Percentiles rank a stretch among this genome's conserved stretches.
Conservation (phyloP, 2,797 vertebrate species). For the Moxostoma hubbsi region DNA sequence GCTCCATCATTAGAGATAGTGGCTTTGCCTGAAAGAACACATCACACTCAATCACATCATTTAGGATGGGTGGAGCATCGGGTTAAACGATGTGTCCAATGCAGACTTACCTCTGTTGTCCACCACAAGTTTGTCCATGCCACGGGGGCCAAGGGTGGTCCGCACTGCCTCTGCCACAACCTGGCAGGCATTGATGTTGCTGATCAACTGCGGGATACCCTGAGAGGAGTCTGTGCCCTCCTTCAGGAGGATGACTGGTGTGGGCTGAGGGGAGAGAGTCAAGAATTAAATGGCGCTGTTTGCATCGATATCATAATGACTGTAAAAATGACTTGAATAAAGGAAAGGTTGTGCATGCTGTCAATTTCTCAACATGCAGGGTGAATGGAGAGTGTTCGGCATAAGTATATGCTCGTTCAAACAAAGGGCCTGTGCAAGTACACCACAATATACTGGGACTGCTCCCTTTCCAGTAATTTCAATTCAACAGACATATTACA, state of each 20-base stretch:
- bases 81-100: not conserved
- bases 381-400: no score
- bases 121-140: conserved; percentile 98
- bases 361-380: no score
- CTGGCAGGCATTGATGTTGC: conserved; percentile 98
- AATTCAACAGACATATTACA: no score
- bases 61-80: not conserved
- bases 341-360: not conserved
- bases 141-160: conserved; percentile 94
- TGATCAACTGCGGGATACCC: conserved; percentile 93
- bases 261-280: conserved; percentile 65
- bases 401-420: no score
- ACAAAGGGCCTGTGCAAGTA: no score
- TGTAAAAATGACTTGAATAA: not conserved
- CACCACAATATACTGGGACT: no score
- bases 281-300: not conserved
- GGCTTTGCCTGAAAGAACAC: conserved; percentile 84
- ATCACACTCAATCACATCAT: not conserved
- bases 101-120: conserved; percentile 83
- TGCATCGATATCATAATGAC: not conserved
- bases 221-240: conserved; percentile 97
- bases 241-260: conserved; percentile 87
- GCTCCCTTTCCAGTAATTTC: no score
- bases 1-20: conserved; percentile 98
- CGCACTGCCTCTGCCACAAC: conserved; percentile 94